Conservation (phyloP, 2,888 invertebrate genomes). For the Philhelius pedissequus region DNA sequence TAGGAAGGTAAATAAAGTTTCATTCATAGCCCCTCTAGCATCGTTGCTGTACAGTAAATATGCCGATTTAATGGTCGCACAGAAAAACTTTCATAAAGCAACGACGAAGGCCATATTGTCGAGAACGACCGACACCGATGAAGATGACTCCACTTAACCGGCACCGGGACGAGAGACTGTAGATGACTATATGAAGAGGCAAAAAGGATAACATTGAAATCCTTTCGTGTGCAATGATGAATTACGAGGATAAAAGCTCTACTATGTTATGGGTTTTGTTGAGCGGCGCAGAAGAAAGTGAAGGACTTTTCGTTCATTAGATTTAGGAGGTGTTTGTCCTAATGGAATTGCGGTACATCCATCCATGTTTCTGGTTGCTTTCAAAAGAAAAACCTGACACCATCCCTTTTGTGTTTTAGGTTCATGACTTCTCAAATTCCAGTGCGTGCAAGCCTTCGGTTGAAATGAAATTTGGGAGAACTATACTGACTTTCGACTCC, state of each 20-base stretch:
- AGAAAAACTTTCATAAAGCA: conserved; percentile 12
- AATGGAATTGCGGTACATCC: conserved; percentile 23
- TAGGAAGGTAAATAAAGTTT: conserved; percentile 12
- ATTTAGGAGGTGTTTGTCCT: conserved; percentile 27
- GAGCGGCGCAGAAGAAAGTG: neutral
- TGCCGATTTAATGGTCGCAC: conserved; percentile 44
- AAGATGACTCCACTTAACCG: conserved; percentile 1
- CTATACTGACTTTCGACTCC: neutral
- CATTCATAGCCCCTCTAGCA: conserved; percentile 2
- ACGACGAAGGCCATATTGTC: neutral
- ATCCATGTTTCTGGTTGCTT: neutral
- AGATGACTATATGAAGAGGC: conserved; percentile 52
- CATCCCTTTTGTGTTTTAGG: conserved; percentile 39
- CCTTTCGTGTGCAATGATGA: conserved; percentile 55
- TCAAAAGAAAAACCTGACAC: conserved; percentile 32
- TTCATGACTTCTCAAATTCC: conserved; percentile 28
- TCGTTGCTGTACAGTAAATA: conserved; percentile 49
- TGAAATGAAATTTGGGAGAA: neutral
- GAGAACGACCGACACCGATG: neutral
- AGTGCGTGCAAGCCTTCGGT: conserved; percentile 6
- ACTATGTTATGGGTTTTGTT: neutral
- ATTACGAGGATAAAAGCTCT: conserved; percentile 39
- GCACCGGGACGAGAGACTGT: conserved; percentile 15
- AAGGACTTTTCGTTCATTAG: conserved; percentile 39
- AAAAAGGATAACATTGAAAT: conserved; percentile 44